phyloP scores from a whole-genome alignment of 2,797 vertebrate genomes.

The Percopsis omiscomaycus region DNA sequence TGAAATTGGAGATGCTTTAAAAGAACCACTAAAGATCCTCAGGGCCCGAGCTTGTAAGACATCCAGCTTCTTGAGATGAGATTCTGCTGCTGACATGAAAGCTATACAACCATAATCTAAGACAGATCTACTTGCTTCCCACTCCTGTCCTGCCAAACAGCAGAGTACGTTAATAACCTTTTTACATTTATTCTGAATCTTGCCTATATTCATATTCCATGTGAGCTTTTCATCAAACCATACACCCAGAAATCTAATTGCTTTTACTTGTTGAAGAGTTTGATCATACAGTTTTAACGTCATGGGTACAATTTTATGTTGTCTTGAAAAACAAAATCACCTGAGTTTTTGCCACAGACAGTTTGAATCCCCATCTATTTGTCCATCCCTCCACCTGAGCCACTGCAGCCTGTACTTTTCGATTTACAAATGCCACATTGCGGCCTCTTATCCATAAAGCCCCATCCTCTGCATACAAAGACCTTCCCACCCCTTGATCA shows the following conservation, averaged over 20 bases:
- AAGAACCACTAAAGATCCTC: constrained; percentile 2
- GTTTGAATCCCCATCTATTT: constrained; percentile 7
- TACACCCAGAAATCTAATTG: not conserved
- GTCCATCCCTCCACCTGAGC: not conserved
- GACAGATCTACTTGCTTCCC: not conserved
- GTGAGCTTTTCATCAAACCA: not conserved
- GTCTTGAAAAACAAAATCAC: not conserved
- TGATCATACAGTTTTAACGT: not conserved
- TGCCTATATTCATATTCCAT: not conserved
- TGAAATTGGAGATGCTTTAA: constrained; percentile 4
- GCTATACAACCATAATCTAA: constrained; percentile 11
- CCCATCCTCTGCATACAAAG: not conserved
- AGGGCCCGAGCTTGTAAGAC: not conserved
- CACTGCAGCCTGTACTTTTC: constrained; percentile 9
- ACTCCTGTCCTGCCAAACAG: too few species aligned
- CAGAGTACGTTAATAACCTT: constrained; percentile 7
- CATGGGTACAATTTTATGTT: not conserved
- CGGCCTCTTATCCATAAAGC: constrained; percentile 7
- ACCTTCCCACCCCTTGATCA: not conserved
- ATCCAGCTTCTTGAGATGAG: not conserved
- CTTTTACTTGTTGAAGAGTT: constrained; percentile 4
- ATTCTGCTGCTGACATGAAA: constrained; percentile 6
- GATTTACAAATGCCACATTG: not conserved
- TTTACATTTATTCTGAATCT: constrained; percentile 5
- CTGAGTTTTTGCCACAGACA: not conserved